These are phyloP conservation scores for Holocentrus rufus DNA, from an alignment of 2,797 vertebrate genomes.

Conservation along the genomic window DNA sequence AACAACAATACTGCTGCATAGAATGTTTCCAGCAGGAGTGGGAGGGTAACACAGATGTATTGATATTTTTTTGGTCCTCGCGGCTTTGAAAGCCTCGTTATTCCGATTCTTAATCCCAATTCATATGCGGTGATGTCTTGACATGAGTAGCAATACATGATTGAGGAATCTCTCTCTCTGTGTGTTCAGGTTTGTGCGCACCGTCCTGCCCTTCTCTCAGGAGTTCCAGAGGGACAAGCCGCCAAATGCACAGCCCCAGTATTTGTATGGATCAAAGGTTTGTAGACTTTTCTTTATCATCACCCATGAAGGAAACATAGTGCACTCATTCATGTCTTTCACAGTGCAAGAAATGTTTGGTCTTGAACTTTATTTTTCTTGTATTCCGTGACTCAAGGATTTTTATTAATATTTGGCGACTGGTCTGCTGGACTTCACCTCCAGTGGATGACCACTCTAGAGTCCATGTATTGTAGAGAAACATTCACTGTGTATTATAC, in stretches of 20 bases:
- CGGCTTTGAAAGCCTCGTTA: background rate
- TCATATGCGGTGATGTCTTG: background rate
- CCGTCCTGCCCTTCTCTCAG: constrained; percentile 95
- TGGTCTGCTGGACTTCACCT: background rate
- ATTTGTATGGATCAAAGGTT: constrained; percentile 97
- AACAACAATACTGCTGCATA: no score
- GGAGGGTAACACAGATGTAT: background rate
- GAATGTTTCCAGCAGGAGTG: background rate
- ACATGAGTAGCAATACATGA: background rate
- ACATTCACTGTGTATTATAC: constrained; percentile 9
- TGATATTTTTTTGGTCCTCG: background rate
- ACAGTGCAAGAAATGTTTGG: background rate
- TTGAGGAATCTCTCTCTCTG: constrained; percentile 13
- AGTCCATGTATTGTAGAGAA: constrained; percentile 8
- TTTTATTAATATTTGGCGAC: background rate
- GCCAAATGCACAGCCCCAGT: constrained; percentile 96
- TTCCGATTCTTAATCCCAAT: background rate
- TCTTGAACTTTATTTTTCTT: constrained; percentile 7
- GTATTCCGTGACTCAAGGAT: background rate
- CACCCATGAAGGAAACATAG: background rate
- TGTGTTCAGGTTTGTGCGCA: constrained; percentile 92
- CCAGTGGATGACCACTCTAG: background rate
- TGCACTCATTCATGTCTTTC: background rate
- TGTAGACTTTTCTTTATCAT: constrained; percentile 23
- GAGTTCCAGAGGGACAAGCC: constrained; percentile 99